Base-by-base conservation (phyloP, 2,888 invertebrate species). In the Ophioninae sp. region DNA sequence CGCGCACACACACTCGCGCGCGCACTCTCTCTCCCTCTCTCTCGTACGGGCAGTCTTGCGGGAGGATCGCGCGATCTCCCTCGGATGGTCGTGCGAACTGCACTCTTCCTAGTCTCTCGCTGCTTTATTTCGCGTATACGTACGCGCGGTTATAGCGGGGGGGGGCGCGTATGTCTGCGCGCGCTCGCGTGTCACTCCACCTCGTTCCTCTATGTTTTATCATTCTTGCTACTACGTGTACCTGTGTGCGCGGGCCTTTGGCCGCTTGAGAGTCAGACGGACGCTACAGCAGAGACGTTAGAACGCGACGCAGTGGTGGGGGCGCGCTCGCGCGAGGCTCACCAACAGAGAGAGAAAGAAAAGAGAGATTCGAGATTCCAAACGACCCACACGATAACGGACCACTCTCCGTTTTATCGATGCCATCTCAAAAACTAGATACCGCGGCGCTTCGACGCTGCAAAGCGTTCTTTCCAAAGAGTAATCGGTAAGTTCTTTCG, bases 101-200 rank as follows among this genome's bases (percentile, higher is more conserved):
- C 78, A 74, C 72, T 77, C 72, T 62, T 77, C 72, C 62, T 56
- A 50, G 65, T 79, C 64, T 65, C 21, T 68, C 59, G 50, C 7
- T 30, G 13, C 44, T 72, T 56, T 79, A 56, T 56, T 72, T n/a
- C 21, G 13, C 56, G 65, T 59, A n/a, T 78, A 44, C n/a, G 37
- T 79, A 41, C 50, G 21, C 64, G 62, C 30, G 41, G 44, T 69
- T 39, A 68, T 57, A 61, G 20, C 41, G 17, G 17, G 30, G 56
- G 82, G 84, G 82, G 85, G 85, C 77, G 87, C 82, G 83, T 65
- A 79, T 68, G 84, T 86, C 85, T 70, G 72, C 79, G 79, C 56
- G 44, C 70, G 68, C 81, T 72, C 78, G 67, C 79, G 79, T 79
- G 77, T 74, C 82, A 79, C 74, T 82, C 70, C 80, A 72, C 81